Base-by-base conservation (phyloP, 1,140 invertebrate genomes). In the Dendrolimus kikuchii region DNA sequence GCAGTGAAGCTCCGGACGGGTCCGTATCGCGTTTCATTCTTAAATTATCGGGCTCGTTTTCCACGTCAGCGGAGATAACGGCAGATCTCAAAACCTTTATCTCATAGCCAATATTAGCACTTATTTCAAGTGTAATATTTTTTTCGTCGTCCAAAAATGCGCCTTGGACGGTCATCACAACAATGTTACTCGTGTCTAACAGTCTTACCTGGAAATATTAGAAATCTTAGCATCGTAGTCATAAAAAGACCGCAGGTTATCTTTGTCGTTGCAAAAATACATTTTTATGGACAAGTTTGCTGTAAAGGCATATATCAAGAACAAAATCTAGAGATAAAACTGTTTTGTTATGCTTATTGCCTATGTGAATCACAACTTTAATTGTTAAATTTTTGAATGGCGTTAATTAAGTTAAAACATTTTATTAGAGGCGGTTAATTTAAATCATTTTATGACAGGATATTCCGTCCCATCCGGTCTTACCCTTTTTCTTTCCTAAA, bases 111-210 rank as follows among this genome's bases (percentile, higher is more conserved):
- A 84, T 49, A 38, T 66, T 64, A 5, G 51, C 45, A 42, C 61
- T 77, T 23, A 86, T 48, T 10, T 71, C 55, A 23, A 43, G 45
- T 38, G 82, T 51, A 60, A 86, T 68, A n/a, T 7, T 37, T 10
- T 50, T 10, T 65, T 86, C 79, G 52, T 83, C 68, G 10, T 80
- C 69, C 48, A 80, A 50, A 53, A 84, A 86, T 45, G 70, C 64
- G 40, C 75, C 59, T 57, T 50, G 56, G 10, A 82, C 60, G n/a
- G 76, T 77, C 4, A 86, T 39, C 5, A 86, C 77, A 4, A 72
- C 76, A 36, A 86, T 80, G 48, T 80, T 64, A 52, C 67, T 60
- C 46, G 50, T 50, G 38, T 76, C 56, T 42, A 86, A 51, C 56
- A 83, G 57, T 68, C 72, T 76, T 7, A 83, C 72, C 82, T 86